These are phyloP conservation scores for Molossus molossus DNA, from an alignment of 2,797 vertebrate species.

Conservation along the genomic window DNA sequence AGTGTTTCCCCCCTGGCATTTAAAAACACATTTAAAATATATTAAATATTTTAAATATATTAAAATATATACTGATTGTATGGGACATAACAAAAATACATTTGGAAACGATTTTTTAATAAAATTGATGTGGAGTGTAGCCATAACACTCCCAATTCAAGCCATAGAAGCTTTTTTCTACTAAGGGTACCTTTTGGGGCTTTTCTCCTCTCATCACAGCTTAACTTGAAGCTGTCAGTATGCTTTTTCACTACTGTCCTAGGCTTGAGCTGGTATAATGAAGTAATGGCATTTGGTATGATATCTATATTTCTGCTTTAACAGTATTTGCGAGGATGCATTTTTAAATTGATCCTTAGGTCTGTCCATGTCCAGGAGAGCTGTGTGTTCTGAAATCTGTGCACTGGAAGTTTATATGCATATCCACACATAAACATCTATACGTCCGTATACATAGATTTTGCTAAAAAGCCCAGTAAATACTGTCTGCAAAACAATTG, in stretches of 20 bases:
- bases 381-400: slow-evolving; percentile 67
- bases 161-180: background rate
- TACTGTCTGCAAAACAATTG: slow-evolving; percentile 23
- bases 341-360: slow-evolving; percentile 51
- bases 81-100: slow-evolving; percentile 5
- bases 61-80: background rate
- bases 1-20: background rate
- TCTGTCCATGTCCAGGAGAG: background rate
- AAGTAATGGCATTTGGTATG: slow-evolving; percentile 48
- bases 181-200: background rate
- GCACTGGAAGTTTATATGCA: background rate
- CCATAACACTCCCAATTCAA: slow-evolving; percentile 12
- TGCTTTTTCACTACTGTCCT: background rate
- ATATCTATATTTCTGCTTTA: slow-evolving; percentile 63
- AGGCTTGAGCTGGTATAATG: background rate
- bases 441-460: background rate
- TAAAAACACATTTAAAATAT: slow-evolving; percentile 61
- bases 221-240: background rate
- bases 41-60: slow-evolving; percentile 53
- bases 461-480: slow-evolving; percentile 12
- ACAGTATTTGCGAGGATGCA: slow-evolving; percentile 33
- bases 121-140: background rate
- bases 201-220: background rate
- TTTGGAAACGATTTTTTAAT: slow-evolving; percentile 27
- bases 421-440: slow-evolving; percentile 13